These are phyloP conservation scores for Knipowitschia caucasica DNA, from an alignment of 2,797 vertebrate species.

Conservation along the genomic window DNA sequence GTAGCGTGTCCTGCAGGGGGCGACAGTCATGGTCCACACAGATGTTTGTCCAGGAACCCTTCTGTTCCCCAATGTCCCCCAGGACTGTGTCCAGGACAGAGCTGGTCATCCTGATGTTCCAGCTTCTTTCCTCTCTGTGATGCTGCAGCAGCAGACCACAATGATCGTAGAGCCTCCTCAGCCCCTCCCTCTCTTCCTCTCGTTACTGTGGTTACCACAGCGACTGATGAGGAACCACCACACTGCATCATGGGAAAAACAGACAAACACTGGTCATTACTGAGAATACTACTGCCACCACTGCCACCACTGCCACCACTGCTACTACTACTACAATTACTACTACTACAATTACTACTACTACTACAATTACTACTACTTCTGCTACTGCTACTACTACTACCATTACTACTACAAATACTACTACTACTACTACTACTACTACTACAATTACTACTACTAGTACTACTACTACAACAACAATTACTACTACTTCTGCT, in stretches of 20 bases:
- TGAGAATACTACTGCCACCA: neutral
- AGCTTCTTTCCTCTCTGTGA: no score
- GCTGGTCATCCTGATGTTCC: no score
- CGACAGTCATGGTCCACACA: no score
- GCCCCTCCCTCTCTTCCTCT: neutral
- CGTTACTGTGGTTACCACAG: neutral
- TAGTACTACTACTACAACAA: neutral
- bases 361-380: neutral
- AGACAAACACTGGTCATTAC: neutral
- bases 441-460: neutral
- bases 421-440: neutral
- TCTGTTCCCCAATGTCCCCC: no score
- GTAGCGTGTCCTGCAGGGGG: no score
- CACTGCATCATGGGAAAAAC: conserved; percentile 3
- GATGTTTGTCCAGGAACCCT: no score
- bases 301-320: neutral
- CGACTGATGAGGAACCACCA: neutral
- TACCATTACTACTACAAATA: no score
- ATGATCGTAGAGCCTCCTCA: no score
- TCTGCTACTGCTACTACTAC: neutral
- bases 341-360: neutral
- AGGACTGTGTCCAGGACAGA: no score
- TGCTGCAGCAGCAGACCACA: no score
- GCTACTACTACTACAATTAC: neutral
- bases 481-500: neutral